Percentiles rank a stretch among this genome's conserved stretches.
phyloP scores from a whole-genome alignment of 2,113 vertebrate species.

The Tinamus guttatus region DNA sequence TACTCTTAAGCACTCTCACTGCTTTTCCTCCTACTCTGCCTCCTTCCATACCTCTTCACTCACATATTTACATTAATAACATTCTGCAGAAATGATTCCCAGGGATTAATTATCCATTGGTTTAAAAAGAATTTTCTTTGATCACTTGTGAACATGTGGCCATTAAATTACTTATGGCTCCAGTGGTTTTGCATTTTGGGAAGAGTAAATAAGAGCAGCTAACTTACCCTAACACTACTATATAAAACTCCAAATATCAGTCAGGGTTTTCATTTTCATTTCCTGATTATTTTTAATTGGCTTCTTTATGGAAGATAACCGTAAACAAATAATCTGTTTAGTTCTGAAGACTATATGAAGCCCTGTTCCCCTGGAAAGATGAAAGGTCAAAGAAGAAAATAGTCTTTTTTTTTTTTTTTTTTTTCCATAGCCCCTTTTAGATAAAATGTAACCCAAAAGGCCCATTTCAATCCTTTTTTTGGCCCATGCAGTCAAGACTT shows the following conservation, averaged over 20 bases:
- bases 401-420: accelerated
- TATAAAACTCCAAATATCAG: background rate
- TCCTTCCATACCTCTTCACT: background rate
- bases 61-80: background rate
- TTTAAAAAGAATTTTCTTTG: background rate
- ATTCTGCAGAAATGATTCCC: background rate
- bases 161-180: background rate
- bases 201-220: background rate
- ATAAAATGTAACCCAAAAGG: background rate
- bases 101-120: background rate
- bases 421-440: background rate
- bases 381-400: background rate
- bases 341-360: background rate
- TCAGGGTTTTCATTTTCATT: background rate
- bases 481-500: background rate
- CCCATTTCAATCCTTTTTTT: background rate
- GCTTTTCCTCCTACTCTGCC: background rate
- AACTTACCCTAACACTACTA: background rate
- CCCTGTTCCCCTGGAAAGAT: background rate
- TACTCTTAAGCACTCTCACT: background rate
- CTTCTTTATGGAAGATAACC: background rate
- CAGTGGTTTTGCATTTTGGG: background rate
- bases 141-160: background rate
- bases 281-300: background rate
- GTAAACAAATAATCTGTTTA: background rate